Percentiles rank a stretch among this genome's conserved stretches.
Evolutionary conservation across 2,113 vertebrate species (phyloP).

Genomic region (Larimichthys polyactis): DNA sequence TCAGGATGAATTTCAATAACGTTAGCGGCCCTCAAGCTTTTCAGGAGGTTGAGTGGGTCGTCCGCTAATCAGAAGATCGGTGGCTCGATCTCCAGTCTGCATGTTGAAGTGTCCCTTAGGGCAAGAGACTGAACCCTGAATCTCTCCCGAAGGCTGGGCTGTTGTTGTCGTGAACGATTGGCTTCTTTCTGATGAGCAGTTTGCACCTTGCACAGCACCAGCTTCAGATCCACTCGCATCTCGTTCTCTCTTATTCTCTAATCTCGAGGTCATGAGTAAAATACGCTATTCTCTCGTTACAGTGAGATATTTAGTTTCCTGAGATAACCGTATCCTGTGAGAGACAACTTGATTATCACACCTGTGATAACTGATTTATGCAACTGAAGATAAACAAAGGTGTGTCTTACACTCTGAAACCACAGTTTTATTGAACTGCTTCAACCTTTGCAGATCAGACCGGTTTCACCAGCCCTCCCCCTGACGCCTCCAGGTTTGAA

Average conservation of each 20-base stretch:
- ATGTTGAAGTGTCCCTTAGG: no score
- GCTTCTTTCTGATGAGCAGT: no score
- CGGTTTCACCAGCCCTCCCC: slow-evolving; percentile 21
- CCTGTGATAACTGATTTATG: background rate
- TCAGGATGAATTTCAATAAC: background rate
- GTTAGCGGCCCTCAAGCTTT: no score
- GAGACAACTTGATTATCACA: background rate
- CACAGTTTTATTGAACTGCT: background rate
- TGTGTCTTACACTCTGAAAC: background rate
- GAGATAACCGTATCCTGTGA: background rate
- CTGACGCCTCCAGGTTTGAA: slow-evolving; percentile 80
- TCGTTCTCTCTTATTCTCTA: background rate
- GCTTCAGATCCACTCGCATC: background rate
- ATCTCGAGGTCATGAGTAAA: background rate
- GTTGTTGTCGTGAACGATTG: no score
- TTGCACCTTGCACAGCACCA: background rate
- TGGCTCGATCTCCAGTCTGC: no score
- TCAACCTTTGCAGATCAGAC: slow-evolving; percentile 53
- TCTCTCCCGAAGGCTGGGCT: no score
- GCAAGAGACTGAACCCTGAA: no score
- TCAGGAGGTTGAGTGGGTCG: no score
- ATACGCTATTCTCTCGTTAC: background rate
- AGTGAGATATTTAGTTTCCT: background rate
- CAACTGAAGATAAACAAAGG: background rate
- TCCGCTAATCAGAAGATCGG: no score